Conservation (phyloP, 2,113 vertebrate species). For the Macquaria ambigua region DNA sequence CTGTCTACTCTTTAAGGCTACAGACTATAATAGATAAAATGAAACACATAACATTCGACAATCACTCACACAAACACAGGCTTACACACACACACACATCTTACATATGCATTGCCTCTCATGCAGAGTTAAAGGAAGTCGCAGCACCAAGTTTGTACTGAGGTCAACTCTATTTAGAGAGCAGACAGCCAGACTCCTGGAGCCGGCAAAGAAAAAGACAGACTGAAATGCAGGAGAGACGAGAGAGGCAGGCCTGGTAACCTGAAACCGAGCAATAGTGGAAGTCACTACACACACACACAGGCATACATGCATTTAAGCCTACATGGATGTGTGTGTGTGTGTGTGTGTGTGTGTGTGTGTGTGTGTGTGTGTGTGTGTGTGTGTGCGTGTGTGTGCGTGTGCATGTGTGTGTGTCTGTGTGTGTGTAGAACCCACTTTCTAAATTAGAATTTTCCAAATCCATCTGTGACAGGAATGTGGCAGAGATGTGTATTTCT, state of each 20-base stretch:
- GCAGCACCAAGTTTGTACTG: slow-evolving; percentile 73
- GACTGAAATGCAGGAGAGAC: slow-evolving; percentile 61
- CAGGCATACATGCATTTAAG: slow-evolving; percentile 60
- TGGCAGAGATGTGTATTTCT: slow-evolving; percentile 54
- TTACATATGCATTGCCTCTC: slow-evolving; percentile 41
- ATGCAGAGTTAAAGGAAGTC: slow-evolving; percentile 67
- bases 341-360: slow-evolving; percentile 10
- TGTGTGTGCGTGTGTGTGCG: slow-evolving; percentile 6
- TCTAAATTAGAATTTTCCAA: slow-evolving; percentile 77
- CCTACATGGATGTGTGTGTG: slow-evolving; percentile 30
- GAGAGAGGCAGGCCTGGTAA: slow-evolving; percentile 70
- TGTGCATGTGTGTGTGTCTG: slow-evolving; percentile 1
- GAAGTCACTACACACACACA: slow-evolving; percentile 67
- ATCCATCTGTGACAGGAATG: slow-evolving; percentile 71
- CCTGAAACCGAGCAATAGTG: slow-evolving; percentile 72
- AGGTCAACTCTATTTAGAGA: slow-evolving; percentile 86
- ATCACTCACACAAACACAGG: slow-evolving; percentile 8
- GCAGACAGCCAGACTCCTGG: slow-evolving; percentile 83
- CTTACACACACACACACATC: slow-evolving; percentile 3
- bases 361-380: slow-evolving; percentile 5
- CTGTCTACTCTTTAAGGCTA: background rate
- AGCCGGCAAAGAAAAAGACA: slow-evolving; percentile 67
- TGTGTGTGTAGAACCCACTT: slow-evolving; percentile 45
- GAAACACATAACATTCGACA: background rate
- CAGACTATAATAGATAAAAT: background rate